A percentile compares a stretch with the other conserved stretches of the same genome.
These are phyloP conservation scores for Eilema griseolum DNA, from an alignment of 2,888 invertebrate genomes.

Conservation along the genomic window DNA sequence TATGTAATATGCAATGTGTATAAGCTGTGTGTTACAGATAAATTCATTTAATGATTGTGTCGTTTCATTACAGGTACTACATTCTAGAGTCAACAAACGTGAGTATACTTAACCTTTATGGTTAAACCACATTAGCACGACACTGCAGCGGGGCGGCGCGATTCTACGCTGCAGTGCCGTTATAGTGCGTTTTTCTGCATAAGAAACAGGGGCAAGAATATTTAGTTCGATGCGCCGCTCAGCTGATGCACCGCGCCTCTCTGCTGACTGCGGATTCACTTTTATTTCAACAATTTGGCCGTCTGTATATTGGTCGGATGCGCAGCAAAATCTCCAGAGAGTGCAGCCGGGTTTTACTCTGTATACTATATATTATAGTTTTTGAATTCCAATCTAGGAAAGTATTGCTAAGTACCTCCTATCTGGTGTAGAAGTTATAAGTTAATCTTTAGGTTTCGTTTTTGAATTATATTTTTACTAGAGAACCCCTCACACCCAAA, in stretches of 20 bases:
- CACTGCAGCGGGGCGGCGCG: too few species aligned
- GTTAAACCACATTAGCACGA: too few species aligned
- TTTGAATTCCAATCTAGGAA: slow-evolving; percentile 1
- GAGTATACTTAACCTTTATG: slow-evolving; percentile 7
- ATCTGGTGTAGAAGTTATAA: not conserved
- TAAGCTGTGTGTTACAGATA: not conserved
- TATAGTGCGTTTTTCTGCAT: too few species aligned
- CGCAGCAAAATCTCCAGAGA: slow-evolving; percentile 1
- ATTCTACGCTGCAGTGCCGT: too few species aligned
- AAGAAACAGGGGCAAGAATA: too few species aligned
- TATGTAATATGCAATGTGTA: too few species aligned
- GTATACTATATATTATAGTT: not conserved
- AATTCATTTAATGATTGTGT: not conserved
- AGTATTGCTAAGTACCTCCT: not conserved
- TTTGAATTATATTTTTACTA: not conserved
- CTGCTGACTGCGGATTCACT: too few species aligned
- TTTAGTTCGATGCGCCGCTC: too few species aligned
- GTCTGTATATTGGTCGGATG: not conserved
- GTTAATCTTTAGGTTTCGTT: not conserved
- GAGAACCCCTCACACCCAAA: too few species aligned
- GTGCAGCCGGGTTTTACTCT: not conserved
- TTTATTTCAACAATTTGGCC: not conserved
- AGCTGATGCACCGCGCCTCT: too few species aligned
- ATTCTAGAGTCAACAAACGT: slow-evolving; percentile 16
- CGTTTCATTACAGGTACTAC: slow-evolving; percentile 15